Base-by-base conservation (phyloP, 2,797 vertebrate species). In the Enteromius trimaculatus region DNA sequence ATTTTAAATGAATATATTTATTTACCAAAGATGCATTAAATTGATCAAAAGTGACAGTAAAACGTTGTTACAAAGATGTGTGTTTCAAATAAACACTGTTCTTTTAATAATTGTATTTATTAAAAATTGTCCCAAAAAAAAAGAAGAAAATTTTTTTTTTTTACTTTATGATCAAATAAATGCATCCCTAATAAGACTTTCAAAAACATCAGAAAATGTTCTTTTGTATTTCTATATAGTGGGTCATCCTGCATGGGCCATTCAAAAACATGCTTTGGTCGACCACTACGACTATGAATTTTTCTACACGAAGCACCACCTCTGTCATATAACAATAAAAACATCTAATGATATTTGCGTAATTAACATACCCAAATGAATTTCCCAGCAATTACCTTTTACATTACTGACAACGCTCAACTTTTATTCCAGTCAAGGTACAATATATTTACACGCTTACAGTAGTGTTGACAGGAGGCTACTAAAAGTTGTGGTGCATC, bases 401-500 rank as follows among this genome's bases (percentile, higher is more conserved):
- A 49, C 55, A 72, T 72, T 23, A 31, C 69, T 17, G 42, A 23
- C 53, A 23, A 72, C 34, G 55, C 26, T 72, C 29, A 44, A 42
- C 39, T 64, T 75, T 39, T n/a, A 60, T 49, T 81, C 79, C 66
- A 64, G 21, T 64, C 16, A 64, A 37, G 29, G 23, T 47, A 47
- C 58, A 65, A 53, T 39, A 82, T 75, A 82, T 65, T 23, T 69
- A 79, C 29, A 84, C 55, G 31, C 69, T 70, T 55, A 53, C 77
- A 77, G 84, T 29, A 71, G 74, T 51, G 64, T 29, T 29, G 58
- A 66, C 29, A 85, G 86, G 49, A 86, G 86, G 87, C 90, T 80
- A 23, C 10, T 79, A 66, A 79, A 17, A 88, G 88, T 80, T 86
- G 85, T 87, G 91, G 87, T 88, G 90, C 90, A 65, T 81, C 78